Base-by-base conservation (phyloP, 2,113 vertebrate genomes). In the Eidolon helvum region DNA sequence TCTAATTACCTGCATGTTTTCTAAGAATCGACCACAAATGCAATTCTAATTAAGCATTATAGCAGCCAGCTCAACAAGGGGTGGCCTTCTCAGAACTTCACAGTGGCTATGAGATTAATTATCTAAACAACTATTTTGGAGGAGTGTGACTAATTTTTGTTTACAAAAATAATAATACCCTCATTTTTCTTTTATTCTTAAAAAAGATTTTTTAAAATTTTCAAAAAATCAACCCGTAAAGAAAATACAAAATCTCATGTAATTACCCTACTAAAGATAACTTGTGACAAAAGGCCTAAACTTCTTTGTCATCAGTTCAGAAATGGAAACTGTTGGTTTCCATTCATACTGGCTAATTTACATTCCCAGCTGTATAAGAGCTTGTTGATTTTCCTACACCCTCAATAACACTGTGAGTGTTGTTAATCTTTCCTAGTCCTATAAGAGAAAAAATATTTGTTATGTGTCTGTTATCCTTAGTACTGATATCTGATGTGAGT, bases 161-260 rank as follows among this genome's bases (percentile, higher is more conserved):
- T 68, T 74, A 53, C 0, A 59, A 68, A 94, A 91, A 91, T 80
- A 75, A 90, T 72, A 50, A 22, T 82, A 77, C 33, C 2, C 11
- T 96, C 24, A 45, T 77, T 82, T 97, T 79, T 9, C 24, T 83
- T 95, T 95, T 82, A 87, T 43, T 82, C 7, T 38, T 66, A 10
- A 40, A 72, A 65, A 74, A 4, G n/a, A 61, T 82, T 63, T 87
- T 50, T 16, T 50, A 16, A 16, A 22, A 38, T 87, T 68, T 59
- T 5, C 5, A 33, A 66, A 55, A 68, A 86, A 65, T 59, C 40
- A 63, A 69, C 14, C 19, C 78, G 12, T 78, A 15, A 66, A 88
- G 21, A 59, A 82, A 88, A 12, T 65, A 63, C 14, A 79, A 75
- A 63, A 75, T 63, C 12, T 91, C 40, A 53, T 77, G 19, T 90